Base-by-base conservation (phyloP, 2,797 vertebrate genomes). In the Clarias platycephalus region DNA sequence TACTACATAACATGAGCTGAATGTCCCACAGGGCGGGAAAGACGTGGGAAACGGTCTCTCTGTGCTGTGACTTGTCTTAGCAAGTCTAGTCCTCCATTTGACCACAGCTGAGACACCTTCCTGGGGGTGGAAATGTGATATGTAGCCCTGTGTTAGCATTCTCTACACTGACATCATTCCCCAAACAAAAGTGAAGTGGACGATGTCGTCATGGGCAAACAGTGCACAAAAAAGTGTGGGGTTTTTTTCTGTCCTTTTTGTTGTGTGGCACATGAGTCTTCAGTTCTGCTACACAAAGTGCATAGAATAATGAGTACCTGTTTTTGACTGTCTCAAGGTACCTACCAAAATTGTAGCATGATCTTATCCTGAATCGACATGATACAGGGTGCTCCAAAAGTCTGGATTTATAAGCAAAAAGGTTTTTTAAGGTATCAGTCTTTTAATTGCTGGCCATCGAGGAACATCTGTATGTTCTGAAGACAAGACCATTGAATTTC, bases 161-260 rank as follows among this genome's bases (percentile, higher is more conserved):
- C 44, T 55, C 16, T 58, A 88, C 87, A 18, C 84, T 91, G 91
- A 89, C 89, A 82, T 72, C 68, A 53, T 67, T 15, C 24, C 2
- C 83, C 85, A 90, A 92, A 93, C 91, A 92, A 93, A 92, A 90
- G 90, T 89, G 88, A 76, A 92, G 84, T 83, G 80, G 83, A 89
- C 68, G 70, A 89, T 92, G 89, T 93, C 88, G 3, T 83, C 78
- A 94, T 89, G 89, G 88, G 86, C 85, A 86, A 75, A 83, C 37
- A 80, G 16, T 34, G 31, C 22, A 31, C 28, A 66, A n/a, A 78
- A n/a, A 26, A 60, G 0, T 40, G 70, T 72, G 34, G 20, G 20
- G 4, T 37, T 44, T 70, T 40, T 40, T 28, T 58, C 31, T 24
- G 15, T 62, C 5, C n/a, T 60, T 80, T 49, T 64, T 28, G 15